Evolutionary conservation across 1,140 invertebrate species (phyloP).

Genomic region (Drosophila micromelanica): DNA sequence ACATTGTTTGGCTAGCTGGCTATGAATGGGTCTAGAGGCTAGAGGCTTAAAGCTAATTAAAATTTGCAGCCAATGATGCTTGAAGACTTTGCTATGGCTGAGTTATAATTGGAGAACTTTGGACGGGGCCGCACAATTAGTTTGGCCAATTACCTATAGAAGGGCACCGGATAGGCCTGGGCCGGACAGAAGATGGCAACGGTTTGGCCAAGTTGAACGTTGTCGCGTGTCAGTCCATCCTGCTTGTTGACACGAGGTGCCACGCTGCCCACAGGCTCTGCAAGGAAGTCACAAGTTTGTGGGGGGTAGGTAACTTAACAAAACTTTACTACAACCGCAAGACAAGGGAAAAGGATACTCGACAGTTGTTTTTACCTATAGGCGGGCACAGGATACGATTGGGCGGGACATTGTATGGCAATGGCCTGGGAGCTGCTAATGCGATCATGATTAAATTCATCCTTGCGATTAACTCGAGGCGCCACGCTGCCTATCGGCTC

Average conservation of each 20-base stretch:
- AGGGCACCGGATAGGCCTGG: constrained; percentile 88
- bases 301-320: not conserved
- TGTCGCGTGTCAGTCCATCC: constrained; percentile 86
- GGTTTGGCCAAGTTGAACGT: constrained; percentile 53
- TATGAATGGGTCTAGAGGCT: constrained; percentile 47
- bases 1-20: constrained; percentile 24
- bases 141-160: constrained; percentile 86
- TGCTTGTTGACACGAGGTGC: constrained; percentile 87
- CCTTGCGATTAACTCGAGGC: constrained; percentile 90
- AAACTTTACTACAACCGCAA: not conserved
- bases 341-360: constrained; percentile 27
- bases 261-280: constrained; percentile 87
- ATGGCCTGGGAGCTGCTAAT: constrained; percentile 77
- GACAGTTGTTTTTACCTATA: constrained; percentile 85
- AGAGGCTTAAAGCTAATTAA: constrained; percentile 52
- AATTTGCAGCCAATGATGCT: constrained; percentile 64
- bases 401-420: constrained; percentile 88
- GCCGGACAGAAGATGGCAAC: constrained; percentile 88
- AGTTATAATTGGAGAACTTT: constrained; percentile 49
- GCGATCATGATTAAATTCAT: constrained; percentile 88
- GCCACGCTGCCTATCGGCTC: constrained; percentile 91
- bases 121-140: constrained; percentile 42
- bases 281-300: not conserved
- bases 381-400: constrained; percentile 88
- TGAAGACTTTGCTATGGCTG: constrained; percentile 43